Conservation (phyloP, 2,888 invertebrate species). For the Ecdyonurus torrentis region DNA sequence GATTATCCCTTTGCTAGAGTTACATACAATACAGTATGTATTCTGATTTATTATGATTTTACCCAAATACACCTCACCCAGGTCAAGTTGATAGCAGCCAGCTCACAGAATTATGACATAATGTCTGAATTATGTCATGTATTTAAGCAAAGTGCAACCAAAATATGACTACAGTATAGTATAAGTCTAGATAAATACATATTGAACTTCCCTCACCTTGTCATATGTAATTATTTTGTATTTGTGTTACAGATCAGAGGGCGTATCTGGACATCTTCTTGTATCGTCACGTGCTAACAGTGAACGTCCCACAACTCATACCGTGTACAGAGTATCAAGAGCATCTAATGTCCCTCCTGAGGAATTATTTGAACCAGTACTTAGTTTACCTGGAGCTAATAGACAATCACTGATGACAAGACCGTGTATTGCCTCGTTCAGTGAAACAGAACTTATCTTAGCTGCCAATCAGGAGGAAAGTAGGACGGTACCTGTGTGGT, state of each 20-base stretch:
- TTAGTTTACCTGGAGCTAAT: not conserved
- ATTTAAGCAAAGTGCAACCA: not conserved
- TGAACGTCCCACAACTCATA: constrained; percentile 27
- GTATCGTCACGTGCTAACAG: constrained; percentile 34
- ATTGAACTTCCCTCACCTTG: not conserved
- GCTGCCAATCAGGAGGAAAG: constrained; percentile 60
- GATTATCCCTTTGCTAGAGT: no score
- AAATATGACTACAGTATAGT: not conserved
- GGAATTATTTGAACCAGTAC: not conserved
- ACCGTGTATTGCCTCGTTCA: constrained; percentile 25
- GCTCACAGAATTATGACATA: no score
- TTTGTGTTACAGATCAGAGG: not conserved
- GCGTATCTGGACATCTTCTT: constrained; percentile 33
- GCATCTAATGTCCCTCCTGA: not conserved
- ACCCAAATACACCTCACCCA: no score
- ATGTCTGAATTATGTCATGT: no score
- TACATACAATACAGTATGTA: no score
- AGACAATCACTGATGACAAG: constrained; percentile 45
- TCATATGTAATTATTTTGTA: not conserved
- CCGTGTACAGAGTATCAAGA: constrained; percentile 18
- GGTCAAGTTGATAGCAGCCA: no score
- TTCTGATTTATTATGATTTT: no score
- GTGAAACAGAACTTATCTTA: constrained; percentile 28
- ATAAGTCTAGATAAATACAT: not conserved
- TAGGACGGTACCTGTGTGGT: constrained; percentile 46